Base-by-base conservation (phyloP, 2,888 invertebrate genomes). In the Mimachlamys varia region DNA sequence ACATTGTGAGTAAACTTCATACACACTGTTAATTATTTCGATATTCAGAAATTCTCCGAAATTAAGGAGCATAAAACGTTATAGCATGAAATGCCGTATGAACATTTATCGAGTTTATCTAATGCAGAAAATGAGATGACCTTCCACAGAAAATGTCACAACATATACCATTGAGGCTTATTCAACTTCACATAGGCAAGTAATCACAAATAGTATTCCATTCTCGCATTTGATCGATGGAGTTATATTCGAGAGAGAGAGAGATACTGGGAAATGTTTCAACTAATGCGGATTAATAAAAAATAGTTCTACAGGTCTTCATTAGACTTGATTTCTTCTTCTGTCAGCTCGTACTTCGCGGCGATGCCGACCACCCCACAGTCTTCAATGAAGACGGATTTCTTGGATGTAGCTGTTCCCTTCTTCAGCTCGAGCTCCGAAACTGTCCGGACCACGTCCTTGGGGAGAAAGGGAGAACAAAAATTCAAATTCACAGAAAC, bases 271-370 rank as follows among this genome's bases (percentile, higher is more conserved):
- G 62, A 62, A 62, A 62, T 7, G 62, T n/a, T 22, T 22, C 2
- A 22, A 12, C 33, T 76, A 76, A 33, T 10, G 33, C 13, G 53
- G 33, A 76, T 12, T 7, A 76, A 76, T 13, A 58, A n/a, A 0
- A 10, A 22, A 19, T 76, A 62, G 7, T 0, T 89, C 55, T 91
- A 90, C 62, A 91, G n/a, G 88, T 94, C 94, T 10, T 92, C 92
- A 7, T 92, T 92, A 12, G 93, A 92, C 55, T 91, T 92, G 97
- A 92, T 98, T 98, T 97, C 98, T 98, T 90, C 98, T 98, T 96
- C 98, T 98, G 97, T 98, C 98, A 97, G 94, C 49, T 95, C 96
- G 93, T 96, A 96, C 90, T 94, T 95, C 92, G 94, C 94, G 0
- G 93, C 92, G 2, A 96, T 92, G 7, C 94, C 94, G 88, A 94